Percentiles rank a stretch among this genome's conserved stretches.
These are phyloP conservation scores for Perognathus longimembris DNA, from an alignment of 2,113 vertebrate species.

Conservation along the genomic window DNA sequence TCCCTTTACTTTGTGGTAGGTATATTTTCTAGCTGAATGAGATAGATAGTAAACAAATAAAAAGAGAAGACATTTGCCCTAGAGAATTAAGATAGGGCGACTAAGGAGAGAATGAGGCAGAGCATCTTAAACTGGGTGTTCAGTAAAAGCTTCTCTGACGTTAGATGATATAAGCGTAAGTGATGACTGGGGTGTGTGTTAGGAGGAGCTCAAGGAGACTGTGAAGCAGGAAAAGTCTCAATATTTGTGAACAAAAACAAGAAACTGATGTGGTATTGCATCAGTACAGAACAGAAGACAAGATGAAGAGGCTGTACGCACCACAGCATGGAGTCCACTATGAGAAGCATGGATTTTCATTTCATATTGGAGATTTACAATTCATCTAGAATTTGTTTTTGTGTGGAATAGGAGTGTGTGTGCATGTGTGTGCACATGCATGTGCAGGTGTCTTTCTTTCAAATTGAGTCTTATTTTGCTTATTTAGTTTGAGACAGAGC, in stretches of 20 bases:
- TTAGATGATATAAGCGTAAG: background rate
- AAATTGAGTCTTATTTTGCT: background rate
- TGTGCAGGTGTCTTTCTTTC: background rate
- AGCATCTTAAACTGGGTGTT: background rate
- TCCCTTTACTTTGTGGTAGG: background rate
- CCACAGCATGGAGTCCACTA: no score
- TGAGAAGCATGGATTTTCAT: background rate
- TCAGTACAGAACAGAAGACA: background rate
- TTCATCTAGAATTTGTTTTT: slow-evolving; percentile 8
- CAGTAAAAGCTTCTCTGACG: slow-evolving; percentile 13
- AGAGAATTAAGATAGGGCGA: background rate
- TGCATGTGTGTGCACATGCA: background rate
- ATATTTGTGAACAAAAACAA: background rate
- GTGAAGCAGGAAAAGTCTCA: background rate
- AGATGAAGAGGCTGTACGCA: background rate
- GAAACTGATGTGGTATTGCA: background rate
- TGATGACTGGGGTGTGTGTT: background rate
- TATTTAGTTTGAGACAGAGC: no score
- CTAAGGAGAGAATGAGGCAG: background rate
- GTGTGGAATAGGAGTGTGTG: background rate
- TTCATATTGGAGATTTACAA: background rate
- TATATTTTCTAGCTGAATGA: background rate
- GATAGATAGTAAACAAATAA: background rate
- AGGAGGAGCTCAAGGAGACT: background rate
- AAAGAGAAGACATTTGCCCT: background rate